phyloP scores from a whole-genome alignment of 2,888 invertebrate species.

The Norana najaformis region DNA sequence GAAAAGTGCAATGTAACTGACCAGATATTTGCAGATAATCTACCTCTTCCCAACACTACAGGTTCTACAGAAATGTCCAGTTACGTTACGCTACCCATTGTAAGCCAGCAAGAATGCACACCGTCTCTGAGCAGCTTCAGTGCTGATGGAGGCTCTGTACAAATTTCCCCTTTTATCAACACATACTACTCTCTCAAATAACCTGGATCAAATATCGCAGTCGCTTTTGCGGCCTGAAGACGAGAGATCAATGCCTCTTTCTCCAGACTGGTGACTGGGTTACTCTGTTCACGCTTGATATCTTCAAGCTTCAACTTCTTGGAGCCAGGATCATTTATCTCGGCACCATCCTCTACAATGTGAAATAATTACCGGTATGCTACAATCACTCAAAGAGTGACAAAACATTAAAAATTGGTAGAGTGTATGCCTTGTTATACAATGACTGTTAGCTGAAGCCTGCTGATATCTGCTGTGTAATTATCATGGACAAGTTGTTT shows the following conservation, averaged over 20 bases:
- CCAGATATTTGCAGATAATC: no score
- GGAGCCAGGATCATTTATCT: neutral
- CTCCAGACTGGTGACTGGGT: neutral
- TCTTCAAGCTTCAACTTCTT: neutral
- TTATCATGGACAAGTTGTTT: neutral
- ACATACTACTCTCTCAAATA: neutral
- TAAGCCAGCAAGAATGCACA: neutral
- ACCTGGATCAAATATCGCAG: constrained; percentile 19
- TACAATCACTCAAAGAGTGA: neutral
- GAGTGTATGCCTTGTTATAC: neutral
- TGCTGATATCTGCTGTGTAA: neutral
- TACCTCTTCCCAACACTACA: no score
- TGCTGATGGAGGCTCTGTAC: neutral
- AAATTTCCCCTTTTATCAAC: no score
- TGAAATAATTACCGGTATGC: neutral
- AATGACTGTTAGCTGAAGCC: neutral
- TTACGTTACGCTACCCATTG: no score
- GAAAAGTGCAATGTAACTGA: no score
- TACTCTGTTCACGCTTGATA: neutral
- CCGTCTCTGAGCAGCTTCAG: neutral
- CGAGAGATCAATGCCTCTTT: neutral
- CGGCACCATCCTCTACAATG: neutral
- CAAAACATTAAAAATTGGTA: neutral
- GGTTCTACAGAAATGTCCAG: no score
- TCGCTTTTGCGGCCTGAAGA: constrained; percentile 16